Conservation (phyloP, 2,113 vertebrate species). For the Caracal caracal region DNA sequence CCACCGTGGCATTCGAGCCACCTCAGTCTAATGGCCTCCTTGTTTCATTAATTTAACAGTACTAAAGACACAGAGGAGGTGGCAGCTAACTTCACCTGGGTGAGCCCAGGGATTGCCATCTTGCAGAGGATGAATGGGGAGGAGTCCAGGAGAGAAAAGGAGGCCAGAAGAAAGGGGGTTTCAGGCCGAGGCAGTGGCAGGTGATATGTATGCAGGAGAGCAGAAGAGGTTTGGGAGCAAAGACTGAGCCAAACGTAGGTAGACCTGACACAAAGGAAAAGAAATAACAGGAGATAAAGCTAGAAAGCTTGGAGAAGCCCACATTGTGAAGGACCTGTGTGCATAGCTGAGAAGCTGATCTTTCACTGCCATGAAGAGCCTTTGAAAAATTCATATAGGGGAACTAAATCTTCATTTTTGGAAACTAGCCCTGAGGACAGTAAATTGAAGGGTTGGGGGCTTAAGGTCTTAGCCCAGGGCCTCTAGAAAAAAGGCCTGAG, state of each 20-base stretch:
- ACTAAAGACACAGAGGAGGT: not conserved
- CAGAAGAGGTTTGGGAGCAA: not conserved
- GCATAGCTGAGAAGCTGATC: not conserved
- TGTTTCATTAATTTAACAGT: not conserved
- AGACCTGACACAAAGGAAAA: not conserved
- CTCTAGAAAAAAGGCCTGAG: not conserved
- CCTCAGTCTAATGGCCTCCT: not conserved
- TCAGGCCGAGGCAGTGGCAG: rapidly evolving
- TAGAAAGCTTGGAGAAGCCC: not conserved
- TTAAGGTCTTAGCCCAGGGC: not conserved
- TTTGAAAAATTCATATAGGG: not conserved
- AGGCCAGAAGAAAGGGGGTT: too few relatives aligned
- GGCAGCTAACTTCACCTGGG: not conserved
- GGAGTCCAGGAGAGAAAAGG: not conserved
- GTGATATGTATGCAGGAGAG: not conserved
- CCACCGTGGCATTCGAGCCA: not conserved
- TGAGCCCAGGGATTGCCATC: not conserved
- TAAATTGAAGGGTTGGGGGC: not conserved
- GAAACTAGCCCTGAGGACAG: not conserved
- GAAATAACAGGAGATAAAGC: not conserved
- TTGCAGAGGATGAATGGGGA: not conserved
- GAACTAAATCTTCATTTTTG: not conserved
- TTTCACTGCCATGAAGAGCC: not conserved
- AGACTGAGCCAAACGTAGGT: not conserved
- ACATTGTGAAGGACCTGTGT: not conserved